These are phyloP conservation scores for Silurus aristotelis DNA, from an alignment of 2,797 vertebrate genomes.

Conservation along the genomic window DNA sequence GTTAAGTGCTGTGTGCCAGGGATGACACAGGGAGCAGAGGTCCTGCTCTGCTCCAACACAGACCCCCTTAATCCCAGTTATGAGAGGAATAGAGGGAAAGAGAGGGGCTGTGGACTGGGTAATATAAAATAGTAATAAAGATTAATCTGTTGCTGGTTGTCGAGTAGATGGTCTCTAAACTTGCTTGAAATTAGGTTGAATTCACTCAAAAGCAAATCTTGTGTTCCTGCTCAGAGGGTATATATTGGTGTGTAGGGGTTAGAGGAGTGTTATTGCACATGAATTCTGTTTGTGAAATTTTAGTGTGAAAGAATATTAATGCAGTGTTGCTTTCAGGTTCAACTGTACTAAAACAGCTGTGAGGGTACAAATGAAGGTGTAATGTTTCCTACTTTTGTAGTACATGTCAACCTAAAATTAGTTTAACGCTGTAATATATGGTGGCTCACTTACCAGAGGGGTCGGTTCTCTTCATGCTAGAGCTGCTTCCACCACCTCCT, in stretches of 20 bases:
- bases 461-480: slow-evolving; percentile 95
- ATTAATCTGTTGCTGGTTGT: slow-evolving; percentile 83
- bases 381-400: not conserved
- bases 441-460: slow-evolving; percentile 89
- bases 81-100: slow-evolving; percentile 66
- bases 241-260: slow-evolving; percentile 63
- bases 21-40: slow-evolving; percentile 59
- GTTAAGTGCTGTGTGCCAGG: slow-evolving; percentile 76
- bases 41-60: slow-evolving; percentile 76
- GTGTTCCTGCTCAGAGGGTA: slow-evolving; percentile 63
- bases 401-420: not conserved
- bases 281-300: slow-evolving; percentile 35
- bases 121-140: slow-evolving; percentile 85
- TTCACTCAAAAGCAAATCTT: slow-evolving; percentile 80
- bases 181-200: slow-evolving; percentile 81
- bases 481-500: slow-evolving; percentile 66
- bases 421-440: not conserved
- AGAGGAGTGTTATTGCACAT: slow-evolving; percentile 34
- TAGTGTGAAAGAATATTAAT: slow-evolving; percentile 16
- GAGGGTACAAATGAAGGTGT: slow-evolving; percentile 17
- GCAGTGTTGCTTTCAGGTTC: slow-evolving; percentile 7
- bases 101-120: slow-evolving; percentile 70
- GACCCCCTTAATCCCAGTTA: slow-evolving; percentile 72
- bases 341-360: slow-evolving; percentile 14
- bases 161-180: slow-evolving; percentile 79